Conservation (phyloP, 2,888 invertebrate genomes). For the Acheta domesticus region DNA sequence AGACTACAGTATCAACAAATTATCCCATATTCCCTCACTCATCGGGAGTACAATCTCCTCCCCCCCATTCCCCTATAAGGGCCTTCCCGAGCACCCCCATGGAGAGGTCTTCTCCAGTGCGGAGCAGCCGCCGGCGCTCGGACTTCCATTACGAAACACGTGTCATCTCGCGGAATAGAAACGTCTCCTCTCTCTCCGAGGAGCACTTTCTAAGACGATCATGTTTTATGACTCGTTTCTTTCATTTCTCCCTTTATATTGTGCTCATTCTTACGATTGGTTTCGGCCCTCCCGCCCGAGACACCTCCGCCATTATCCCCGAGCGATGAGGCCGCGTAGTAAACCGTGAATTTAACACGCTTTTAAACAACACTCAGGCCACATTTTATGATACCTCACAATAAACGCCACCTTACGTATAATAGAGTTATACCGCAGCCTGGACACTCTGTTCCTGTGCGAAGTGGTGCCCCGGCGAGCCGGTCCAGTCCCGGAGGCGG, state of each 20-base stretch:
- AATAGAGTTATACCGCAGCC: conserved; percentile 28
- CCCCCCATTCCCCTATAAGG: too few relatives aligned
- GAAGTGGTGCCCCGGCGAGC: background rate
- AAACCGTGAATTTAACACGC: conserved; percentile 31
- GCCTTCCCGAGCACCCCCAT: too few relatives aligned
- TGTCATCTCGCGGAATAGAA: too few relatives aligned
- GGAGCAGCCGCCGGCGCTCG: too few relatives aligned
- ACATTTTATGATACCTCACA: conserved; percentile 26
- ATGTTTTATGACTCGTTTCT: conserved; percentile 7
- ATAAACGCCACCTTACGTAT: conserved; percentile 20
- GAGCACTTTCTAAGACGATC: background rate
- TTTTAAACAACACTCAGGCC: conserved; percentile 29
- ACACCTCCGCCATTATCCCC: background rate
- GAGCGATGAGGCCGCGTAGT: background rate
- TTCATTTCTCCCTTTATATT: conserved; percentile 18
- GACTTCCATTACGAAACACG: too few relatives aligned
- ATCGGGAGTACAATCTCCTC: too few relatives aligned
- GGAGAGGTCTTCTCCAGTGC: too few relatives aligned
- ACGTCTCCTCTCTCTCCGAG: background rate
- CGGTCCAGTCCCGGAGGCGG: too few relatives aligned
- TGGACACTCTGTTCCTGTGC: background rate
- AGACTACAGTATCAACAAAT: too few relatives aligned
- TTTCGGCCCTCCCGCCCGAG: background rate
- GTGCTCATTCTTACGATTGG: background rate
- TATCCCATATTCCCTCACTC: too few relatives aligned